A percentile compares a stretch with the other conserved stretches of the same genome.
These are phyloP conservation scores for Cassiopea xamachana DNA, from an alignment of 30 jellyfish, hydroid and myxozoan genomes.

Conservation along the genomic window DNA sequence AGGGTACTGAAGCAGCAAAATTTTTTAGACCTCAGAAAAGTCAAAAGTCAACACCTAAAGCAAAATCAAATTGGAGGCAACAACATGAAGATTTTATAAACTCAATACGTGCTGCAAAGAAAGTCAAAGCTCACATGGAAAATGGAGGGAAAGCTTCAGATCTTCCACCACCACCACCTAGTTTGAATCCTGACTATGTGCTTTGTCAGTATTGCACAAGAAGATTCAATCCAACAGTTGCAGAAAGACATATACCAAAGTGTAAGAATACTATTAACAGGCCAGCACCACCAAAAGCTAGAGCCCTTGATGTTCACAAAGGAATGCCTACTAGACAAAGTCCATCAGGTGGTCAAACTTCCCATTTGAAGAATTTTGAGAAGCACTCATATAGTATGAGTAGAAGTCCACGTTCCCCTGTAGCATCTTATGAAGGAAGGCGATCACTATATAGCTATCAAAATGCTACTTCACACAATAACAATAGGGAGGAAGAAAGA, in stretches of 20 bases:
- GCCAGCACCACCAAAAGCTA: conserved; percentile 90
- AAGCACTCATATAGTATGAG: background rate
- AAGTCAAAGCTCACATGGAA: conserved; percentile 71
- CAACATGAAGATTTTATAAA: conserved; percentile 82
- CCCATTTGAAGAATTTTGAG: background rate
- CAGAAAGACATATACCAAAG: conserved; percentile 95
- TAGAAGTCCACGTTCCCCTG: conserved; percentile 32
- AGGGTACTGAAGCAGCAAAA: conserved; percentile 88
- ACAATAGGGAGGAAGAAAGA: background rate
- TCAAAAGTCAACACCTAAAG: conserved; percentile 23
- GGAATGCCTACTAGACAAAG: background rate
- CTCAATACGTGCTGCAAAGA: conserved; percentile 88
- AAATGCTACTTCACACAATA: background rate
- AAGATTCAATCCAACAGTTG: conserved; percentile 90
- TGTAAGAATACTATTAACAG: conserved; percentile 76
- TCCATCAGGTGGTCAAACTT: background rate
- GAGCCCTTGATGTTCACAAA: conserved; percentile 76
- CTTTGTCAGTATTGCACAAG: conserved; percentile 83
- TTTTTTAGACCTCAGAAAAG: conserved; percentile 29
- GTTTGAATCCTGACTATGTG: conserved; percentile 87
- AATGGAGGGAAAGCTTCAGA: conserved; percentile 96
- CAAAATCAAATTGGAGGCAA: conserved; percentile 90
- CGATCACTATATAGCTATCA: conserved; percentile 61
- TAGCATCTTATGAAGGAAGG: conserved; percentile 8
- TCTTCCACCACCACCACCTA: conserved; percentile 98